phyloP scores from a whole-genome alignment of 2,888 invertebrate genomes.

The Agonopterix arenella region DNA sequence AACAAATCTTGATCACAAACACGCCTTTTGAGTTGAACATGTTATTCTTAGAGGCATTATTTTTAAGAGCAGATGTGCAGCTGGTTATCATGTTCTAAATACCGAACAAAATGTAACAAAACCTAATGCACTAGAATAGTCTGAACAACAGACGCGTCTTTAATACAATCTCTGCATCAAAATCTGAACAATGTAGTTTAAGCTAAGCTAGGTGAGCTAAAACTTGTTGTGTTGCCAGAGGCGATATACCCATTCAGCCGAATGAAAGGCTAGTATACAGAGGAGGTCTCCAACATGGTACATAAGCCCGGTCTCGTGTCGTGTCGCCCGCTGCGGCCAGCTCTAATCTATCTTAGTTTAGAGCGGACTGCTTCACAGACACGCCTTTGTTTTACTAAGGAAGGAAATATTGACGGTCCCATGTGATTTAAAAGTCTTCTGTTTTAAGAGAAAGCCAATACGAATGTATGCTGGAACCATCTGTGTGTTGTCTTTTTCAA shows the following conservation, averaged over 20 bases:
- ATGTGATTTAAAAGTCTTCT: slow-evolving; percentile 68
- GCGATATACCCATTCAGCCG: slow-evolving; percentile 3
- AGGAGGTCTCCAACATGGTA: slow-evolving; percentile 30
- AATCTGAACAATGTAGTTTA: background rate
- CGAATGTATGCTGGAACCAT: slow-evolving; percentile 49
- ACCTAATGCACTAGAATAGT: too few relatives aligned
- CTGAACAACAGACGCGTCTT: too few relatives aligned
- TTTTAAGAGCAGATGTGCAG: too few relatives aligned
- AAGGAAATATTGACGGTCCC: slow-evolving; percentile 70
- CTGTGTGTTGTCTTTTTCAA: slow-evolving; percentile 68
- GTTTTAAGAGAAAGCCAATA: slow-evolving; percentile 73
- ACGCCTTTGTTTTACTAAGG: slow-evolving; percentile 56
- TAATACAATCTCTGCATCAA: background rate
- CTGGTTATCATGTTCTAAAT: too few relatives aligned
- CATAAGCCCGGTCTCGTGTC: slow-evolving; percentile 33
- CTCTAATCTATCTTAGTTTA: slow-evolving; percentile 65
- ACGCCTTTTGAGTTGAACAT: too few relatives aligned
- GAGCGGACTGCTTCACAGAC: slow-evolving; percentile 45
- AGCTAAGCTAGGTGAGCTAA: background rate
- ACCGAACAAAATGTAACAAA: too few relatives aligned
- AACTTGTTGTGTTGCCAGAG: background rate
- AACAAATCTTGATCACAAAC: too few relatives aligned
- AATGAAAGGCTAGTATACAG: slow-evolving; percentile 24
- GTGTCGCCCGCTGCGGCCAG: slow-evolving; percentile 37
- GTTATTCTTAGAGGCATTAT: too few relatives aligned